These are phyloP conservation scores for Percina caprodes DNA, from an alignment of 2,113 vertebrate genomes.

Conservation along the genomic window DNA sequence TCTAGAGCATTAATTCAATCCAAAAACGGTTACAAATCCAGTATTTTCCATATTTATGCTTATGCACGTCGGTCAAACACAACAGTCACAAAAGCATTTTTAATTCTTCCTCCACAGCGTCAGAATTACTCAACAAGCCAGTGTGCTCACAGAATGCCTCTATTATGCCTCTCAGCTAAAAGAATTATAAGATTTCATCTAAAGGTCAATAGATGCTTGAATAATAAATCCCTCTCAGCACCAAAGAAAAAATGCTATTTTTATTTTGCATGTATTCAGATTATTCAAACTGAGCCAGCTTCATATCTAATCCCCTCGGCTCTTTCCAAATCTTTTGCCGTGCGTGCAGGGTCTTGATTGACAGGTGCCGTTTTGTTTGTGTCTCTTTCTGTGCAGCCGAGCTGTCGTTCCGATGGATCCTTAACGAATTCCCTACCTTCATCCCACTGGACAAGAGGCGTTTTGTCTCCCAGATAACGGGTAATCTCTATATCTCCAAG, in stretches of 20 bases:
- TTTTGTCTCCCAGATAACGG: slow-evolving; percentile 95
- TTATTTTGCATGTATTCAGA: slow-evolving; percentile 39
- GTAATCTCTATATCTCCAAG: slow-evolving; percentile 97
- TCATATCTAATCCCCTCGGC: neutral
- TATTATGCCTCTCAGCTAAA: slow-evolving; percentile 30
- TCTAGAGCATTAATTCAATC: neutral
- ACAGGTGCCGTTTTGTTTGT: slow-evolving; percentile 36
- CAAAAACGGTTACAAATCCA: neutral
- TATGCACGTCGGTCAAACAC: slow-evolving; percentile 33
- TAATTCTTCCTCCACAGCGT: slow-evolving; percentile 23
- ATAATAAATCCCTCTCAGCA: slow-evolving; percentile 40
- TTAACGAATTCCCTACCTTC: slow-evolving; percentile 98
- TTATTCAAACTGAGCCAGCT: slow-evolving; percentile 33
- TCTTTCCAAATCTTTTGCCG: slow-evolving; percentile 14
- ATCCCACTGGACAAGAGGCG: slow-evolving; percentile 92
- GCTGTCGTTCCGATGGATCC: slow-evolving; percentile 97
- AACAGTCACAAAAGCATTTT: slow-evolving; percentile 40
- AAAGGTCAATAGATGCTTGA: slow-evolving; percentile 67
- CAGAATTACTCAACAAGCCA: slow-evolving; percentile 24
- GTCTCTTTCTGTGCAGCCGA: slow-evolving; percentile 83
- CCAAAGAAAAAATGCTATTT: slow-evolving; percentile 41
- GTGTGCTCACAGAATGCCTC: slow-evolving; percentile 2
- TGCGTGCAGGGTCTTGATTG: slow-evolving; percentile 52
- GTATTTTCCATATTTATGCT: slow-evolving; percentile 41
- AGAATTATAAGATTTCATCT: slow-evolving; percentile 45